Evolutionary conservation across 2,113 vertebrate genomes (phyloP), one percentile per base, ranked within the genome.

Genomic region (Myrmecobius fasciatus): DNA sequence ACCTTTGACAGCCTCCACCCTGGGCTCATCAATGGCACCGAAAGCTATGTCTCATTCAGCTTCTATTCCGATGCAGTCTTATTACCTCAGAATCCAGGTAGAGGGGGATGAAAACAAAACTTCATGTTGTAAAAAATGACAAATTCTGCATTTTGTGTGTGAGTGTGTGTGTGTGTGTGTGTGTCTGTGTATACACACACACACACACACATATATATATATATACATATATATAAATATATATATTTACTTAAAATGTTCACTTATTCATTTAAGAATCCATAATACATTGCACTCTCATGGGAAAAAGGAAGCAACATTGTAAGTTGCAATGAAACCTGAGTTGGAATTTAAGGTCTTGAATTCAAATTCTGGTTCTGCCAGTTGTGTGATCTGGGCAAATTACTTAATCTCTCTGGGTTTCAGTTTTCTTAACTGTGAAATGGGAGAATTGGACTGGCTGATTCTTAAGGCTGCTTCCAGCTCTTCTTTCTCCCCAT

Each of bases 41-140:
- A 96, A 47, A 98, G 98, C 96, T 98, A 98, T 0, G 98, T 98
- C 10, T 97, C 99, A 1, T 98, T 98, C 97, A 97, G 98, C 51
- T 96, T 91, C 24, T 98, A 97, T 56, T 98, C 98, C 8, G 48
- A 97, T 0, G 88, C 90, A 0, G 97, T 98, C 89, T 92, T 10
- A 14, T 97, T 99, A 89, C 98, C 98, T 11, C 98, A 98, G 95
- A 98, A 99, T 95, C 98, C 98, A 99, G 98, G 99, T 99, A 98
- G 91, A 36, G 88, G 92, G 36, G 0, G 28, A 12, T 12, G 60
- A 83, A 83, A 83, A 43, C n/a, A 43, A 22, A 83, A 24, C n/a
- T 75, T 43, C n/a, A 43, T 2, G 24, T 83, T 83, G 67, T 22
- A 43, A 43, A n/a, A 83, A 83, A 22, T 22, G 17, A 83, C 67